A percentile compares a stretch with the other conserved stretches of the same genome.
phyloP scores from a whole-genome alignment of 2,113 vertebrate species.

The Megaptera novaeangliae region DNA sequence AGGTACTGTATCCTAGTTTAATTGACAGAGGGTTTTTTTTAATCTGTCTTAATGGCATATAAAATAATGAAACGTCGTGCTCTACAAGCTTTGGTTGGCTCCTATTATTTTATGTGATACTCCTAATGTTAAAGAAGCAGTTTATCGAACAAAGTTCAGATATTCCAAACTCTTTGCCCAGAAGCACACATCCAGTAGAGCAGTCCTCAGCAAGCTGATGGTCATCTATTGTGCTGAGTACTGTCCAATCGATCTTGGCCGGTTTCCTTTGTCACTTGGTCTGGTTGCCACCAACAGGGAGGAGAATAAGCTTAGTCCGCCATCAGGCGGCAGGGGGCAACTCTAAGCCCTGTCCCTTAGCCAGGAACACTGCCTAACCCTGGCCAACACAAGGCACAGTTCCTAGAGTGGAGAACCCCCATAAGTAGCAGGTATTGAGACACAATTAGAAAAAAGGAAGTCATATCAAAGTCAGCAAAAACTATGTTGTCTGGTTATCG shows the following conservation, averaged over 20 bases:
- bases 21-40: not conserved
- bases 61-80: not conserved
- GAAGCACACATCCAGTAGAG: not conserved
- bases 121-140: slow-evolving; percentile 12
- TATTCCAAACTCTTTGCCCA: not conserved
- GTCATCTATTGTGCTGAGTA: not conserved
- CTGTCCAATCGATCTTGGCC: not conserved
- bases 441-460: not conserved
- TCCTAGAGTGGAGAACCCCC: not conserved
- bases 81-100: not conserved
- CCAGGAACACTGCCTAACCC: not conserved
- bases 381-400: not conserved
- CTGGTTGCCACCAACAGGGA: not conserved
- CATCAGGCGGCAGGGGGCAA: not conserved
- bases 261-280: not conserved
- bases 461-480: not conserved
- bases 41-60: not conserved
- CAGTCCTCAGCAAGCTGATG: not conserved
- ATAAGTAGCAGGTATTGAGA: not conserved
- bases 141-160: not conserved
- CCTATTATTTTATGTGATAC: not conserved
- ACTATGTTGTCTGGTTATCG: not conserved
- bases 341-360: not conserved
- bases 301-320: not conserved
- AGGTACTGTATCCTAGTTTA: not conserved